Evolutionary conservation across 2,113 vertebrate species (phyloP).

Genomic region (Anguilla rostrata): DNA sequence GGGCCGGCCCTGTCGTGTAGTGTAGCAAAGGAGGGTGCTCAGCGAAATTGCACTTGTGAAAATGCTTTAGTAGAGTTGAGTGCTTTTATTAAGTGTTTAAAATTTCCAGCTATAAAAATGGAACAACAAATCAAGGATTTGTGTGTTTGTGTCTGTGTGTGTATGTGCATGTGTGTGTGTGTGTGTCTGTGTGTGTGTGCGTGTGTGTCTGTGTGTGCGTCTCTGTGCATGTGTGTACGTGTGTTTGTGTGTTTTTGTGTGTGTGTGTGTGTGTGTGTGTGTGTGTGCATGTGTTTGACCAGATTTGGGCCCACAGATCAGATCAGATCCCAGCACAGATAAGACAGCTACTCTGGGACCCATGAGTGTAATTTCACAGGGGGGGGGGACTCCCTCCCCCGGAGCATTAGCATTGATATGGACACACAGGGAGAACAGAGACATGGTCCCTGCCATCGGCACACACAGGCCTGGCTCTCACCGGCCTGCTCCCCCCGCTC

Average conservation of each 20-base stretch:
- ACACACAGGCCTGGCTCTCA: background rate
- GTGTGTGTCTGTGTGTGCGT: too few relatives aligned
- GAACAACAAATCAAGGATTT: background rate
- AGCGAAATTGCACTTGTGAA: background rate
- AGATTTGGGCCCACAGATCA: constrained; percentile 13
- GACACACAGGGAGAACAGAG: constrained; percentile 42
- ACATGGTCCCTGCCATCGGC: constrained; percentile 41
- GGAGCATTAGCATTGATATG: constrained; percentile 32
- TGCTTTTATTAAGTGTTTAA: background rate
- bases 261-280: too few relatives aligned
- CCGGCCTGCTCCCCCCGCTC: background rate
- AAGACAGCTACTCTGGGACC: constrained; percentile 2
- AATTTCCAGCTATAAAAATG: background rate
- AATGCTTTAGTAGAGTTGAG: background rate
- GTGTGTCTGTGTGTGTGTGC: too few relatives aligned
- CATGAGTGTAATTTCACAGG: constrained; percentile 32
- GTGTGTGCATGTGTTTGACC: background rate
- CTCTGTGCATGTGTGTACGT: too few relatives aligned
- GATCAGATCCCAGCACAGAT: constrained; percentile 21
- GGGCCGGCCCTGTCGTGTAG: too few relatives aligned
- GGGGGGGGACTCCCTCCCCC: background rate
- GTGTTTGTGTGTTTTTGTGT: too few relatives aligned
- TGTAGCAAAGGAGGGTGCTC: too few relatives aligned
- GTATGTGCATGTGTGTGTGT: too few relatives aligned
- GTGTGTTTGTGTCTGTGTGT: too few relatives aligned